phyloP scores from a whole-genome alignment of 2,797 vertebrate genomes.

The Hippopotamyrus pictus region DNA sequence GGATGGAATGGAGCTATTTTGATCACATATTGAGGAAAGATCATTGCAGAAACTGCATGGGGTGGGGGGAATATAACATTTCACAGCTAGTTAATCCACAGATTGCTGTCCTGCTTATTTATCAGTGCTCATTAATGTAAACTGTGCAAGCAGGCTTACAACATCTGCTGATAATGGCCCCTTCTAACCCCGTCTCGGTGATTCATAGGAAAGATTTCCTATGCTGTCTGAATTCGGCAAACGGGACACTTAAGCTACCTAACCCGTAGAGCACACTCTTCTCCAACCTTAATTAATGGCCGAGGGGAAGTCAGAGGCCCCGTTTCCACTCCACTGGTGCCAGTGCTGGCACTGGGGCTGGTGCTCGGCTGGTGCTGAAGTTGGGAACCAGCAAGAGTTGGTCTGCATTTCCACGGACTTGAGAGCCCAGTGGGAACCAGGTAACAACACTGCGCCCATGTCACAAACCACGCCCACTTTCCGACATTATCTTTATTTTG shows the following conservation, averaged over 20 bases:
- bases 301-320: background rate
- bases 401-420: too few species aligned
- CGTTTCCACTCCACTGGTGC: too few species aligned
- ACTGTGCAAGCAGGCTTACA: slow-evolving; percentile 24
- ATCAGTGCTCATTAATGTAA: slow-evolving; percentile 40
- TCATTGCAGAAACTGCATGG: background rate
- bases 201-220: background rate
- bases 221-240: background rate
- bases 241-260: background rate
- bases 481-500: too few species aligned
- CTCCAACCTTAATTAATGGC: background rate
- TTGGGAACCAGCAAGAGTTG: too few species aligned
- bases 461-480: too few species aligned
- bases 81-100: slow-evolving; percentile 34
- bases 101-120: slow-evolving; percentile 24
- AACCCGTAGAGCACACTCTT: background rate
- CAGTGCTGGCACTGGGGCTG: too few species aligned
- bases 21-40: background rate
- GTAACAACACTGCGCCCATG: too few species aligned
- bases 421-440: too few species aligned
- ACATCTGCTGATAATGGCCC: slow-evolving; percentile 12
- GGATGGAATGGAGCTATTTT: background rate
- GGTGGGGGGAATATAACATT: background rate
- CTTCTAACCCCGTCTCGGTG: background rate
- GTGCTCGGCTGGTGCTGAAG: too few species aligned